Conservation (phyloP, 2,888 invertebrate species). For the Brachynemurus nebulosus region DNA sequence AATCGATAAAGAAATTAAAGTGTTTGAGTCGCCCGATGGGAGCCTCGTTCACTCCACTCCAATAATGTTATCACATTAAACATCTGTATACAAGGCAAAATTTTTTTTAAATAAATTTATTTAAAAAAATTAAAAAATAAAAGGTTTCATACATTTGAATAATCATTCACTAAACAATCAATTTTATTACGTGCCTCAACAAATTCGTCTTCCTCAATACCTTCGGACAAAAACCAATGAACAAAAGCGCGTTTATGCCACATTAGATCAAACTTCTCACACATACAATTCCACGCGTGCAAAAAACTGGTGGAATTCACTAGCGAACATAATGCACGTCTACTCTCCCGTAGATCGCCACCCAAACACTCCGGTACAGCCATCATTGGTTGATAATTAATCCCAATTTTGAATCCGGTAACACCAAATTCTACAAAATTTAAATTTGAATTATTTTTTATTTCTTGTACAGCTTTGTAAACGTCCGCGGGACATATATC, state of each 20-base stretch:
- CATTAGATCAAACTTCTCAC: neutral
- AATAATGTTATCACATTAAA: too few relatives aligned
- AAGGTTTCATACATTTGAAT: too few relatives aligned
- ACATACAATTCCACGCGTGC: neutral
- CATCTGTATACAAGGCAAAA: too few relatives aligned
- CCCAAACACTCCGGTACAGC: neutral
- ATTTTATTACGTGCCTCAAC: neutral
- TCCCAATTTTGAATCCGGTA: neutral
- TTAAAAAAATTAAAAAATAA: too few relatives aligned
- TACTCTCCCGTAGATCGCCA: neutral
- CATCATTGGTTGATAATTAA: neutral
- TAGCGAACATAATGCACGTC: neutral
- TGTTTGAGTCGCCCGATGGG: too few relatives aligned
- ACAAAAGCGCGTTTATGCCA: neutral
- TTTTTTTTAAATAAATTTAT: too few relatives aligned
- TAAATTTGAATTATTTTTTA: neutral
- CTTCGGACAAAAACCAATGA: neutral
- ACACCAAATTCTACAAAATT: neutral
- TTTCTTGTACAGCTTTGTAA: neutral
- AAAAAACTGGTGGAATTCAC: neutral
- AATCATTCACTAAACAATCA: neutral
- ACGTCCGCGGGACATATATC: neutral
- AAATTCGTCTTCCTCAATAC: neutral
- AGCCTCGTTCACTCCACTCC: too few relatives aligned
- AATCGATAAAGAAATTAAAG: too few relatives aligned